Evolutionary conservation across 2,113 vertebrate species (phyloP).

Genomic region (Leuciscus idus): DNA sequence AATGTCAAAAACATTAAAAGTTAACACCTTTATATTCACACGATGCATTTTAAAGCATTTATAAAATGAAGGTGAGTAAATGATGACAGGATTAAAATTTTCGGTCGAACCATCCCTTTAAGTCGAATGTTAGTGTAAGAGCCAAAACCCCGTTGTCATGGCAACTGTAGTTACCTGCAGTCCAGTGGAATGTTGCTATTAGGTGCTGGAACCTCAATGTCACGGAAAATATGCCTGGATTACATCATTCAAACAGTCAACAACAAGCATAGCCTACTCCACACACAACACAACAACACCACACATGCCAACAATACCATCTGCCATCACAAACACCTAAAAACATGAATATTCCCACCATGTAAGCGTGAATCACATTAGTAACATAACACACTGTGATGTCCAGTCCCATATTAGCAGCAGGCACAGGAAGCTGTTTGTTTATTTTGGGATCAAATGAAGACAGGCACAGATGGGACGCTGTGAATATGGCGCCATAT

Average conservation of each 20-base stretch:
- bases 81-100: background rate
- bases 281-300: conserved; percentile 20
- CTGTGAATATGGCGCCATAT: background rate
- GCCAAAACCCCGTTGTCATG: conserved; percentile 37
- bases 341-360: conserved; percentile 21
- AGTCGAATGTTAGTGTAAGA: background rate
- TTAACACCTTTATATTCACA: background rate
- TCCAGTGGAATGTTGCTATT: conserved; percentile 22
- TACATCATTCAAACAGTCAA: background rate
- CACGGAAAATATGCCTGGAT: conserved; percentile 22
- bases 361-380: background rate
- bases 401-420: conserved; percentile 25
- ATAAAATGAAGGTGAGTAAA: background rate
- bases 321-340: conserved; percentile 18
- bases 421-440: background rate
- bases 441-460: conserved; percentile 23
- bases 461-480: conserved; percentile 1
- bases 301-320: conserved; percentile 27
- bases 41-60: background rate
- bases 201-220: background rate
- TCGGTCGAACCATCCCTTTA: background rate
- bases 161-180: conserved; percentile 34
- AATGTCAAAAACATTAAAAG: background rate
- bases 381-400: conserved; percentile 3
- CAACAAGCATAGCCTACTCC: background rate